phyloP scores from a whole-genome alignment of 2,888 invertebrate genomes.

The Leucoma salicis region DNA sequence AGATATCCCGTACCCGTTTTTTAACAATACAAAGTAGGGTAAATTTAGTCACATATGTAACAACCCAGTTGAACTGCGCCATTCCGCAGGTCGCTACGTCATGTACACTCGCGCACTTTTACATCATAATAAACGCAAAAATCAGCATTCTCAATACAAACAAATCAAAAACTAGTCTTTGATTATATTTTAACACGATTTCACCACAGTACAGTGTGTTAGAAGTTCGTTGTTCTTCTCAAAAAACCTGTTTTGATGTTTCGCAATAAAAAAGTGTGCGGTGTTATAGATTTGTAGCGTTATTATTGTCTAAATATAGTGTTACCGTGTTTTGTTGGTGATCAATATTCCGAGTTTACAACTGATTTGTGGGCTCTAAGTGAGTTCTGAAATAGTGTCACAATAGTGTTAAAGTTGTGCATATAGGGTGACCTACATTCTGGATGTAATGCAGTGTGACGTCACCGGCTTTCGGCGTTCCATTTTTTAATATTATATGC shows the following conservation, averaged over 20 bases:
- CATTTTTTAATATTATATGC: slow-evolving; percentile 21
- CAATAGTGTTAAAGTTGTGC: slow-evolving; percentile 14
- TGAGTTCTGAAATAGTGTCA: no score
- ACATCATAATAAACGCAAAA: slow-evolving; percentile 54
- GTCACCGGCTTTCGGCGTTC: slow-evolving; percentile 34
- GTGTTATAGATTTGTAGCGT: slow-evolving; percentile 10
- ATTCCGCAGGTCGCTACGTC: slow-evolving; percentile 55
- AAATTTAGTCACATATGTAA: slow-evolving; percentile 26
- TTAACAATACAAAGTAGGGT: slow-evolving; percentile 1
- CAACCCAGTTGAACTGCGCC: slow-evolving; percentile 60
- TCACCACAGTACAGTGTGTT: slow-evolving; percentile 3
- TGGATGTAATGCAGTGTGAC: slow-evolving; percentile 36
- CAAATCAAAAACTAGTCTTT: slow-evolving; percentile 15
- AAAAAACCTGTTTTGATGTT: slow-evolving; percentile 14
- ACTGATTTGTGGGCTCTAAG: slow-evolving; percentile 5
- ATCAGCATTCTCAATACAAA: slow-evolving; percentile 26
- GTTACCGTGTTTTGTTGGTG: slow-evolving; percentile 5
- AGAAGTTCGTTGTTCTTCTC: neutral
- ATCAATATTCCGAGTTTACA: neutral
- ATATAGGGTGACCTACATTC: slow-evolving; percentile 32
- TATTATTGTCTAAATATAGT: slow-evolving; percentile 20
- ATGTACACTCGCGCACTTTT: slow-evolving; percentile 34
- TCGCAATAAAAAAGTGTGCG: slow-evolving; percentile 21
- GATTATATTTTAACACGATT: slow-evolving; percentile 1
- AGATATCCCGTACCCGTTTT: no score